Percentiles rank a stretch among this genome's conserved stretches.
These are phyloP conservation scores for Elegia similella DNA, from an alignment of 2,888 invertebrate genomes.

Conservation along the genomic window DNA sequence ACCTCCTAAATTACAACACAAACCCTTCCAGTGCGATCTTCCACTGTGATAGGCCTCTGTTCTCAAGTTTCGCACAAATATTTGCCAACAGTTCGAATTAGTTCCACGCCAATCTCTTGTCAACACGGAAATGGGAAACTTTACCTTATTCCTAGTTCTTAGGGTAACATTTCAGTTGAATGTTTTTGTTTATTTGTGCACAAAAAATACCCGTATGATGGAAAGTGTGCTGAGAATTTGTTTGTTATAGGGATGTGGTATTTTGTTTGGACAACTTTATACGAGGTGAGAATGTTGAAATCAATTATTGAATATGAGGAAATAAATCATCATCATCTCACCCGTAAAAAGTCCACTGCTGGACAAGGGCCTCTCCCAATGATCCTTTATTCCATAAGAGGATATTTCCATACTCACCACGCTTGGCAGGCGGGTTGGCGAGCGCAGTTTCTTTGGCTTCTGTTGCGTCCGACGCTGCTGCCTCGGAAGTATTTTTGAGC, in stretches of 20 bases:
- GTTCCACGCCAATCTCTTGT: constrained; percentile 19
- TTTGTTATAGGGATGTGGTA: constrained; percentile 3
- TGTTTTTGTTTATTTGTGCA: not conserved
- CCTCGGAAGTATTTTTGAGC: too few relatives aligned
- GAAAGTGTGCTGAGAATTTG: constrained; percentile 10
- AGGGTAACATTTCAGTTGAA: not conserved
- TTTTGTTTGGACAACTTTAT: not conserved
- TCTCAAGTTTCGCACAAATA: constrained; percentile 23
- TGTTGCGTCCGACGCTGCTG: too few relatives aligned
- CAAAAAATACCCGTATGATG: constrained; percentile 14
- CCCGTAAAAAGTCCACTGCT: too few relatives aligned
- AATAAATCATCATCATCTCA: not conserved
- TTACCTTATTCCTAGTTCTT: not conserved
- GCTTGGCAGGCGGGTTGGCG: too few relatives aligned
- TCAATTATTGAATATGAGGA: not conserved
- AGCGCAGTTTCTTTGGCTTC: too few relatives aligned
- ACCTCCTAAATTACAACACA: not conserved
- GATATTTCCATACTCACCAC: too few relatives aligned
- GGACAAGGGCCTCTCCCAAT: too few relatives aligned
- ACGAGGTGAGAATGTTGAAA: not conserved
- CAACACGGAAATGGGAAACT: constrained; percentile 11
- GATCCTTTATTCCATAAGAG: too few relatives aligned
- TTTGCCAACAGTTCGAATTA: constrained; percentile 23
- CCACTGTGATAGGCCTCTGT: constrained; percentile 17
- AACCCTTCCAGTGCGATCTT: constrained; percentile 4